Conservation (phyloP, 2,888 invertebrate genomes). For the Clivina fossor region DNA sequence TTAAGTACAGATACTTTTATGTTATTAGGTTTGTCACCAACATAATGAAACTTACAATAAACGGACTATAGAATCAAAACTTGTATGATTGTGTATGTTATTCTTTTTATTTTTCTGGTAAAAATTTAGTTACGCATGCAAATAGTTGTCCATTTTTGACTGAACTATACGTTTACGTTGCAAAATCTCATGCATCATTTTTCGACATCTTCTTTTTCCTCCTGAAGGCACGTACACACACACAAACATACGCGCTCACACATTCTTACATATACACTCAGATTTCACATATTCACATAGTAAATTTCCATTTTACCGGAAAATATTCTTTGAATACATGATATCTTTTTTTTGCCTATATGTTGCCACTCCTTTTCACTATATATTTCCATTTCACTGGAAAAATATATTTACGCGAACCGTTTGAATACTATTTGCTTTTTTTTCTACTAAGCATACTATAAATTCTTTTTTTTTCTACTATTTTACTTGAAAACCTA, state of each 20-base stretch:
- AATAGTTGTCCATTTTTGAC: no score
- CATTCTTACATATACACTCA: no score
- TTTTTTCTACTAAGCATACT: conserved; percentile 30
- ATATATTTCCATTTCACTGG: conserved; percentile 31
- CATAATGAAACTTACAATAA: no score
- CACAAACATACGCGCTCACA: no score
- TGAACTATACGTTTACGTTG: no score
- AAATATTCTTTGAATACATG: conserved; percentile 33
- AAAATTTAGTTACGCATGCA: no score
- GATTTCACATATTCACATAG: conserved; percentile 25
- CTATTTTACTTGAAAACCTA: no score
- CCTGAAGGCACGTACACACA: neutral
- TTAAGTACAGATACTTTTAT: no score
- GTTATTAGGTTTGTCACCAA: no score
- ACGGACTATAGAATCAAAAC: no score
- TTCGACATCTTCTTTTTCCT: conserved; percentile 7
- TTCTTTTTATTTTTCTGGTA: no score
- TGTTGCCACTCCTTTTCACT: conserved; percentile 26
- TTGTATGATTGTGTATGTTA: no score
- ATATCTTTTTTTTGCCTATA: conserved; percentile 31
- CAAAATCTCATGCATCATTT: conserved; percentile 22
- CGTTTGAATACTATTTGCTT: conserved; percentile 25
- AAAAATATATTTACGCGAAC: conserved; percentile 34
- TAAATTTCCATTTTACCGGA: conserved; percentile 32
- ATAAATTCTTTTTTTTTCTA: conserved; percentile 32